Conservation (phyloP, 1,140 invertebrate genomes). For the Teleopsis dalmanni region DNA sequence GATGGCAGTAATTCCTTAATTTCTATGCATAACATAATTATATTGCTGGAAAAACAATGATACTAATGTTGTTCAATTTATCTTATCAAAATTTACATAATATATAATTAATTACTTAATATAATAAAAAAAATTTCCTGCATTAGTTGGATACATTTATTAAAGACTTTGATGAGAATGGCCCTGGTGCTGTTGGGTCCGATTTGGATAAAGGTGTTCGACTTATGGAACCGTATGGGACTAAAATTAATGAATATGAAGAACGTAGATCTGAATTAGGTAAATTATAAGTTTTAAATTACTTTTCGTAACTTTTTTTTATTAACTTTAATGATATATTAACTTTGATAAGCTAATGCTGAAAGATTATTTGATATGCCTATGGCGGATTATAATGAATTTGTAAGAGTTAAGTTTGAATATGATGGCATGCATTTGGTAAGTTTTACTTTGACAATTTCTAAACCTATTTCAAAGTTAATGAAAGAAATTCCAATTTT, state of each 20-base stretch:
- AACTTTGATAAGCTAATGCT: constrained; percentile 48
- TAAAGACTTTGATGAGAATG: constrained; percentile 62
- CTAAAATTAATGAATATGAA: constrained; percentile 61
- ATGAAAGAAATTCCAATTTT: too few relatives aligned
- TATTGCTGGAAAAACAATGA: too few relatives aligned
- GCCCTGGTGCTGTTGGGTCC: constrained; percentile 67
- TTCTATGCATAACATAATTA: too few relatives aligned
- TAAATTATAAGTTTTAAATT: constrained; percentile 11
- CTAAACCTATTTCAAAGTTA: too few relatives aligned
- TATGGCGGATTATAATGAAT: constrained; percentile 70
- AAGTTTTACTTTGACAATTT: too few relatives aligned
- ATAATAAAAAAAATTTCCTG: too few relatives aligned
- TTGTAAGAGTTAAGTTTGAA: constrained; percentile 62
- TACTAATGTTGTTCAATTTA: too few relatives aligned
- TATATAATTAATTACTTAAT: too few relatives aligned
- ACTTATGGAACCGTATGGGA: constrained; percentile 63
- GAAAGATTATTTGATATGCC: constrained; percentile 80
- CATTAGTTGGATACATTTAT: constrained; percentile 55
- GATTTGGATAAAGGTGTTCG: constrained; percentile 65
- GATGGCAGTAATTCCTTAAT: too few relatives aligned
- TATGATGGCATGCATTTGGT: constrained; percentile 59
- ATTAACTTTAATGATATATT: not conserved
- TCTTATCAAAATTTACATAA: too few relatives aligned
- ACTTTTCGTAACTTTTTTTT: not conserved
- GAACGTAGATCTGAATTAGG: constrained; percentile 58